Conservation (phyloP, 2,888 invertebrate genomes). For the Lepidocyrtinus sp. region DNA sequence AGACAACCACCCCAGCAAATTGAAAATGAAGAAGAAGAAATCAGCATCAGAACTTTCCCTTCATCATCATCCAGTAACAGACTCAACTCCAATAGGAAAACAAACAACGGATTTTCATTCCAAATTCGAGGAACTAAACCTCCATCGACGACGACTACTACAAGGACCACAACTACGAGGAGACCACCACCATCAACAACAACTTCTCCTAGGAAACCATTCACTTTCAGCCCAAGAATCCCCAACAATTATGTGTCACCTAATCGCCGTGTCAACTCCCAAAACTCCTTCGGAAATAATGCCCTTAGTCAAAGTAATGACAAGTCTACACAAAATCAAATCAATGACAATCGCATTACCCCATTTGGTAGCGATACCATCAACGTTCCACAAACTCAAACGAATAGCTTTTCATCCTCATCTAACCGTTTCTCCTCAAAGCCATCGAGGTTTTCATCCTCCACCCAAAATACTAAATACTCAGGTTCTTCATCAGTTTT, state of each 20-base stretch:
- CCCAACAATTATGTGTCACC: background rate
- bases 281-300: constrained; percentile 6
- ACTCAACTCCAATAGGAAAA: constrained; percentile 38
- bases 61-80: constrained; percentile 33
- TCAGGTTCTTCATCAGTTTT: constrained; percentile 12
- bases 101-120: constrained; percentile 44
- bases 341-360: constrained; percentile 56
- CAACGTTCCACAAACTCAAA: constrained; percentile 59
- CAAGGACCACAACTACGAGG: constrained; percentile 46
- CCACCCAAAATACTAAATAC: background rate
- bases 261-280: constrained; percentile 14
- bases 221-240: constrained; percentile 65
- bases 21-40: background rate
- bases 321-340: constrained; percentile 39
- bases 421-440: constrained; percentile 48
- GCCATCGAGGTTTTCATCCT: constrained; percentile 11
- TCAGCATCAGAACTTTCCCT: background rate
- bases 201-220: constrained; percentile 58
- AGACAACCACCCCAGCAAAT: constrained; percentile 4
- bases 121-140: constrained; percentile 22
- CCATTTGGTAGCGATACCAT: constrained; percentile 53
- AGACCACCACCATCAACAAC: constrained; percentile 25
- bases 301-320: constrained; percentile 14
- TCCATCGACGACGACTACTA: constrained; percentile 17
- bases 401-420: constrained; percentile 41